Conservation (phyloP, 1,140 invertebrate genomes). For the Amyelois transitella region DNA sequence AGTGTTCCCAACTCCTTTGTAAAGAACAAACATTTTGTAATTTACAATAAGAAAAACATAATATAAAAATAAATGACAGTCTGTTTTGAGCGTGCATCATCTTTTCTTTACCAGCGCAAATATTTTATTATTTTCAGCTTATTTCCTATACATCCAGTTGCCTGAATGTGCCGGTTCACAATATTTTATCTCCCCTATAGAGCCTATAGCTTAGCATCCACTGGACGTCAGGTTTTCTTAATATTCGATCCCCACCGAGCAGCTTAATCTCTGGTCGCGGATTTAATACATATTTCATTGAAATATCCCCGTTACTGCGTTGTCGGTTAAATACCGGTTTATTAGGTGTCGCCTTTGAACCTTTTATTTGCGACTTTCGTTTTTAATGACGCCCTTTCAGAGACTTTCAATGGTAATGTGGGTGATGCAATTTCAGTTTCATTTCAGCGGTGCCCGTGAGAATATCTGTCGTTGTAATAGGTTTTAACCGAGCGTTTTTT, state of each 20-base stretch:
- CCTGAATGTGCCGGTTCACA: too few relatives aligned
- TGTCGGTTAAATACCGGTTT: constrained; percentile 56
- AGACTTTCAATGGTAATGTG: background rate
- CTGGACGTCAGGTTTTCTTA: constrained; percentile 28
- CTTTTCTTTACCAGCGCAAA: too few relatives aligned
- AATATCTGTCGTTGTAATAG: background rate
- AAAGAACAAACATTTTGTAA: too few relatives aligned
- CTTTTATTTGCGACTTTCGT: constrained; percentile 1
- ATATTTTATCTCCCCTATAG: too few relatives aligned
- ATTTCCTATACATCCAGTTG: too few relatives aligned
- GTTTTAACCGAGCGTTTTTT: too few relatives aligned
- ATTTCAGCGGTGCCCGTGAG: background rate
- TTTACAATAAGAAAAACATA: too few relatives aligned
- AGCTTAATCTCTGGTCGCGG: constrained; percentile 57
- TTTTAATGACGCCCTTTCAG: background rate
- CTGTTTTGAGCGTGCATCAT: too few relatives aligned
- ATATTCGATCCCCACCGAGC: constrained; percentile 47
- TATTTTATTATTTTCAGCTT: too few relatives aligned
- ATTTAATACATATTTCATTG: constrained; percentile 73
- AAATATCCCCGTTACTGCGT: constrained; percentile 45
- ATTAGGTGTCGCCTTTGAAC: constrained; percentile 31
- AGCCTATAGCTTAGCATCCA: constrained; percentile 9
- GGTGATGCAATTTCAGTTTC: background rate
- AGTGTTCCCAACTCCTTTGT: too few relatives aligned
- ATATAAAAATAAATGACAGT: too few relatives aligned